phyloP scores from a whole-genome alignment of 2,888 invertebrate genomes.

The Cryptus viduatorius region DNA sequence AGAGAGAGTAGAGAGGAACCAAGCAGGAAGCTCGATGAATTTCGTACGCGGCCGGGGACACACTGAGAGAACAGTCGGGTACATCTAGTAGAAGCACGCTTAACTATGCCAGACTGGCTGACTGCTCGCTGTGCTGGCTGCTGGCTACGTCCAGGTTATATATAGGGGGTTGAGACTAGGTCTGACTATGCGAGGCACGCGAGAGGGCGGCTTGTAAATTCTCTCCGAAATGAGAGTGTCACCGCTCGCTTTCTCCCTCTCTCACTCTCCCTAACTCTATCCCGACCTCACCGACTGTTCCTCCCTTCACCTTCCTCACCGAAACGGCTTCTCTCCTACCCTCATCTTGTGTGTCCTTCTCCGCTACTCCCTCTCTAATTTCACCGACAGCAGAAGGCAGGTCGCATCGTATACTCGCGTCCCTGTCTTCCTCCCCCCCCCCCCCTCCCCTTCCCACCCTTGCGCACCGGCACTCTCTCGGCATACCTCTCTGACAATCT shows the following conservation, averaged over 20 bases:
- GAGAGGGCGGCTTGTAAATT: constrained; percentile 84
- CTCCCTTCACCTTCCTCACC: constrained; percentile 52
- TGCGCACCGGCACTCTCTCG: constrained; percentile 50
- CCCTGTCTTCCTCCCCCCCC: constrained; percentile 32
- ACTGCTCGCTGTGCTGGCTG: constrained; percentile 72
- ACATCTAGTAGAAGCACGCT: constrained; percentile 78
- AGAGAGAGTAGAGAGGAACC: constrained; percentile 10
- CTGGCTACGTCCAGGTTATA: constrained; percentile 67
- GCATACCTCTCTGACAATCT: constrained; percentile 49
- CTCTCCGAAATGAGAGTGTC: constrained; percentile 84
- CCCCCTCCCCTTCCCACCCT: constrained; percentile 31
- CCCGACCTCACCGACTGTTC: constrained; percentile 50
- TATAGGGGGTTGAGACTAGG: constrained; percentile 77
- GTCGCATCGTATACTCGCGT: constrained; percentile 72
- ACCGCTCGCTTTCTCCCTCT: constrained; percentile 75
- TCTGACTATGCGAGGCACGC: constrained; percentile 85
- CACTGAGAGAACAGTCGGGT: constrained; percentile 71
- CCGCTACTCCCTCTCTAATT: constrained; percentile 68
- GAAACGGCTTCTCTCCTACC: constrained; percentile 64
- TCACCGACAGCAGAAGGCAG: constrained; percentile 63
- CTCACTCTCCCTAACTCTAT: constrained; percentile 43
- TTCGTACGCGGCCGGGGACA: constrained; percentile 71
- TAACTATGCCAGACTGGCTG: constrained; percentile 80
- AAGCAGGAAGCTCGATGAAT: constrained; percentile 74
- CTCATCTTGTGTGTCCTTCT: constrained; percentile 62